Evolutionary conservation across 1,140 invertebrate species (phyloP), one percentile per base, ranked within the genome.

Genomic region (Caenorhabditis brenneri): DNA sequence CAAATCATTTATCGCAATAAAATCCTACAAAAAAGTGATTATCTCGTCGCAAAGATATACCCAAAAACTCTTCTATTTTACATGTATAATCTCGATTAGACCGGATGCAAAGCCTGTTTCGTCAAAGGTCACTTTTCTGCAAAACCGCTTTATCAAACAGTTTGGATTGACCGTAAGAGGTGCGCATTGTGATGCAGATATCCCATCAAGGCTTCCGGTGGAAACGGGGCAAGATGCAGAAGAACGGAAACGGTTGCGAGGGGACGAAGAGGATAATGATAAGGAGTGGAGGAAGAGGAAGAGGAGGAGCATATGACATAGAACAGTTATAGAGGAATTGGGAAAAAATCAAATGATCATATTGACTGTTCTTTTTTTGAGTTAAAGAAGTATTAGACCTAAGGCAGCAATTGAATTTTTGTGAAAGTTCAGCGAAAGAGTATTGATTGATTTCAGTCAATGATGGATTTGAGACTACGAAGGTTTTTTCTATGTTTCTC

Each of bases 111-210:
- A 74, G 33, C 65, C 65, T 33, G 65, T 74, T 74, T 74, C 36
- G 65, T 46, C 65, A 74, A 74, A 74, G 65, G 65, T 74, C 65
- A 74, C 65, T 74, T 74, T 74, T 74, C 36, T 74, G 65, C 65
- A 74, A 74, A 74, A 74, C 65, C 65, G 36, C 36, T 74, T 74
- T 74, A 74, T 74, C 65, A 65, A 3, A 65, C 58, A 15, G 58
- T 65, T 65, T 65, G 58, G 58, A 65, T 65, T 65, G 33, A 65
- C 58, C 58, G 58, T 65, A 65, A 36, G 31, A 7, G 29, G 4
- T 46, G 31, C 24, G 58, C 58, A 31, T 33, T n/a, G 15, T 19
- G n/a, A 46, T 46, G 10, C 16, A n/a, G 15, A 51, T 51, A 16
- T 51, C 42, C 1, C 42, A 46, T 12, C 42, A 12, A 46, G 60